phyloP scores from a whole-genome alignment of 30 jellyfish, hydroid and myxozoan species.

The Hydractinia echinata region DNA sequence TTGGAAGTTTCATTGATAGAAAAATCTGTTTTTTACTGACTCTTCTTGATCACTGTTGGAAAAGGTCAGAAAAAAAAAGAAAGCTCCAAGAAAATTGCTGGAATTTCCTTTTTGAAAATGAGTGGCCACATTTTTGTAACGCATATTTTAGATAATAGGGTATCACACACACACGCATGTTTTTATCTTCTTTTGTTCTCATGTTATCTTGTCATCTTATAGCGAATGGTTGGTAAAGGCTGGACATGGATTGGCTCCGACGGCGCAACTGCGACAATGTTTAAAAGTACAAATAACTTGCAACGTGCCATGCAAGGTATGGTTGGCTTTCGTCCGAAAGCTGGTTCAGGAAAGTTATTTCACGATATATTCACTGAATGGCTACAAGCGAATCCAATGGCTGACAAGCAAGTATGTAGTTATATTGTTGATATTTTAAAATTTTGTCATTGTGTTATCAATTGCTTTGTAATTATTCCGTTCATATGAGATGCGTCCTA shows the following conservation, averaged over 20 bases:
- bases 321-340: conserved; percentile 84
- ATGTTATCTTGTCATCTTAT: not conserved
- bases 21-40: not conserved
- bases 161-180: not conserved
- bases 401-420: conserved; percentile 23
- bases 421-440: too few relatives aligned
- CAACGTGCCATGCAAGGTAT: conserved; percentile 96
- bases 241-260: conserved; percentile 98
- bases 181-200: not conserved
- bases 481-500: too few relatives aligned
- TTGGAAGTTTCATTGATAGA: too few relatives aligned
- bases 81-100: too few relatives aligned
- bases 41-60: not conserved
- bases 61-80: too few relatives aligned
- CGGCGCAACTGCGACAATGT: conserved; percentile 82
- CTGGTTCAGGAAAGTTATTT: conserved; percentile 52
- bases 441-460: too few relatives aligned
- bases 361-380: conserved; percentile 41
- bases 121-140: too few relatives aligned
- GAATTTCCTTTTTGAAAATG: too few relatives aligned
- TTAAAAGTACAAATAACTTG: conserved; percentile 64
- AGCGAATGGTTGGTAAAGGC: conserved; percentile 98
- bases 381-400: conserved; percentile 28
- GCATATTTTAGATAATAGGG: not conserved
- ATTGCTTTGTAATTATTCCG: too few relatives aligned